These are phyloP conservation scores for Dryobota labecula DNA, from an alignment of 2,888 invertebrate species.

Conservation along the genomic window DNA sequence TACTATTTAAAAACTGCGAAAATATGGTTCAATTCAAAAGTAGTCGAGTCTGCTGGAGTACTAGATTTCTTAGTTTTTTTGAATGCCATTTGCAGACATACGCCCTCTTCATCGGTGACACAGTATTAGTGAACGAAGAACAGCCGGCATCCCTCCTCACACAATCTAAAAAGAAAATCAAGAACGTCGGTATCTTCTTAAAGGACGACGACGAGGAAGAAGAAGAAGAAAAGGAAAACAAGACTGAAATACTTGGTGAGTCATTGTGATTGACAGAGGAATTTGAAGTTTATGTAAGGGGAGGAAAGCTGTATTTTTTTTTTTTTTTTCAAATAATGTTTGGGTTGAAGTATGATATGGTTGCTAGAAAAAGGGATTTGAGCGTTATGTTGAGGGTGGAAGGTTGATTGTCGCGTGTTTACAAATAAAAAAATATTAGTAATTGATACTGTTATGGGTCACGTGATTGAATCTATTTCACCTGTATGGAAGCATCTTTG, in stretches of 20 bases:
- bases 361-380: neutral
- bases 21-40: neutral
- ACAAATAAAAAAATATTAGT: neutral
- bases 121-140: conserved; percentile 98
- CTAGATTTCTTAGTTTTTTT: conserved; percentile 1
- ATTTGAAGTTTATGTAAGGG: conserved; percentile 15
- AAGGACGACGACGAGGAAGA: conserved; percentile 97
- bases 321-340: neutral
- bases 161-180: conserved; percentile 97
- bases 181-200: conserved; percentile 98
- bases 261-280: conserved; percentile 36
- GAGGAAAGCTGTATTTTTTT: conserved; percentile 14
- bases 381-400: neutral
- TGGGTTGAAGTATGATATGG: neutral
- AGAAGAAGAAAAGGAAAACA: conserved; percentile 95
- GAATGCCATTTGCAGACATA: conserved; percentile 88
- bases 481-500: neutral
- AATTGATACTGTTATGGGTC: neutral
- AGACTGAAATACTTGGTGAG: conserved; percentile 93
- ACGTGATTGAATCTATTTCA: neutral
- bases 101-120: conserved; percentile 98
- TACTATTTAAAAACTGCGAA: neutral
- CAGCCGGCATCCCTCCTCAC: conserved; percentile 96
- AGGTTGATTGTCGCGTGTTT: neutral
- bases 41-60: neutral